Conservation (phyloP, 2,888 invertebrate genomes). For the Arrhopalites spinosus region DNA sequence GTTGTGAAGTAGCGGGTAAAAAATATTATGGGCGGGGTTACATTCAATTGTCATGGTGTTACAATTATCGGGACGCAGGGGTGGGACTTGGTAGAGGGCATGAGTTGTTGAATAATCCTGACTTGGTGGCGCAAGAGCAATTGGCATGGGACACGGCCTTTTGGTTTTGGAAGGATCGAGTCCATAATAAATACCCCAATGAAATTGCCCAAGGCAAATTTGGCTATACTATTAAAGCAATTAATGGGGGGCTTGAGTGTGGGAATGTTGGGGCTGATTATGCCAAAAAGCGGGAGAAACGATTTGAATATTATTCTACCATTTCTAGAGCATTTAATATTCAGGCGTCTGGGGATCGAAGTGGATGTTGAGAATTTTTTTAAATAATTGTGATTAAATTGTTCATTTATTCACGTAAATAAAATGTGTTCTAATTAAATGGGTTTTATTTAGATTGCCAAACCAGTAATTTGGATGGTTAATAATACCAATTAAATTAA, state of each 20-base stretch:
- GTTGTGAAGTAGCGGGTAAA: background rate
- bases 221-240: background rate
- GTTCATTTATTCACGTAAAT: too few relatives aligned
- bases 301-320: background rate
- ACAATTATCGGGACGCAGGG: background rate
- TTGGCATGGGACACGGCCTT: background rate
- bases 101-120: background rate
- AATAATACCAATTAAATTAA: too few relatives aligned
- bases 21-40: background rate
- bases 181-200: background rate
- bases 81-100: background rate
- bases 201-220: background rate
- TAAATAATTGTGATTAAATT: too few relatives aligned
- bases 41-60: conserved; percentile 3
- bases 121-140: background rate
- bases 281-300: background rate
- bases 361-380: too few relatives aligned
- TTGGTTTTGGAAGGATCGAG: background rate
- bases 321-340: background rate
- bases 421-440: too few relatives aligned
- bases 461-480: too few relatives aligned
- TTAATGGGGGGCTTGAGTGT: background rate
- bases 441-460: too few relatives aligned
- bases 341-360: background rate
- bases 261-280: background rate